Percentiles rank a stretch among this genome's conserved stretches.
Evolutionary conservation across 1,140 invertebrate genomes (phyloP).

Genomic region (Apolygus lucorum): DNA sequence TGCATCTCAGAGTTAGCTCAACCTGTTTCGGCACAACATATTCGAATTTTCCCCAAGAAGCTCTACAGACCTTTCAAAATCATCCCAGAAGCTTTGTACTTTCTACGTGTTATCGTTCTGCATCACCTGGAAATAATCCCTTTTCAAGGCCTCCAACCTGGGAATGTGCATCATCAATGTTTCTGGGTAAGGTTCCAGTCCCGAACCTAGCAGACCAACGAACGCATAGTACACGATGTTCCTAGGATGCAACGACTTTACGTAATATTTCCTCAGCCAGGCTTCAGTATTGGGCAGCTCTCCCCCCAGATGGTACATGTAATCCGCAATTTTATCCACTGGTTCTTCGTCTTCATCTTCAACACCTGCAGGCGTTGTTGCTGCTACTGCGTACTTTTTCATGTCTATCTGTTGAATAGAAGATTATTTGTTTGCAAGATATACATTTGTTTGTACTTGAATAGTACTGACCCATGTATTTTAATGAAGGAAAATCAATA

Average conservation of each 20-base stretch:
- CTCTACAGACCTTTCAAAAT: too few relatives aligned
- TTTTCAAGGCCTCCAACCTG: neutral
- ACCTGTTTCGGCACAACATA: too few relatives aligned
- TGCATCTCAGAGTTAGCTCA: too few relatives aligned
- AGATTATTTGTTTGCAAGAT: too few relatives aligned
- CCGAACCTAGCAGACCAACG: neutral
- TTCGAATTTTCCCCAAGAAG: neutral
- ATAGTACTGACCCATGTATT: too few relatives aligned
- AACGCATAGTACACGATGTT: neutral
- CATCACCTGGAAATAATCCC: neutral
- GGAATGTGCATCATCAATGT: conserved; percentile 6
- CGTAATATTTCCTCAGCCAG: neutral
- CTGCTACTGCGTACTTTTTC: neutral
- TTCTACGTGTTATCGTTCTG: neutral
- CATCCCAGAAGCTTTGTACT: neutral
- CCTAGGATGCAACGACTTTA: neutral
- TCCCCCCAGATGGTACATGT: neutral
- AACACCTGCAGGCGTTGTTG: neutral
- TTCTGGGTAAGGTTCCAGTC: neutral
- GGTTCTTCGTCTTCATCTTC: neutral
- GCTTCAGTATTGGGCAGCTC: neutral
- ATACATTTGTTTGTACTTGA: too few relatives aligned
- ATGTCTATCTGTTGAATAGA: neutral
- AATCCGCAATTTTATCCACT: neutral
- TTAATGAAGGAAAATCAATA: too few relatives aligned